A percentile compares a stretch with the other conserved stretches of the same genome.
phyloP scores from a whole-genome alignment of 2,113 vertebrate species.

The Cranoglanis bouderius region DNA sequence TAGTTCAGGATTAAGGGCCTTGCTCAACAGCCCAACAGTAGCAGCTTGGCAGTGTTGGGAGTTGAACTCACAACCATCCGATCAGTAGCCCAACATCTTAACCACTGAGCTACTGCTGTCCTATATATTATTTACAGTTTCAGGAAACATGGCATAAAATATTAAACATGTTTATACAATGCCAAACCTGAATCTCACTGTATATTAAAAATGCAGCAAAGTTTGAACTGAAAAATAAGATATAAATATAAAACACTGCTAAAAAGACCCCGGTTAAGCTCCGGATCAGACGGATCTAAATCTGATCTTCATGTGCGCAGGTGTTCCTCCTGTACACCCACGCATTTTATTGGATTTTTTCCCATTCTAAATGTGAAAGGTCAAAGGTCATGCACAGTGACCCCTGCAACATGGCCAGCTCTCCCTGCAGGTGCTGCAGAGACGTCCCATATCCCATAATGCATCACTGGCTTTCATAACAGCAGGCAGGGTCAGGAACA shows the following conservation, averaged over 20 bases:
- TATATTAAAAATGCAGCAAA: not conserved
- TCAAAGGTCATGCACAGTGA: constrained; percentile 9
- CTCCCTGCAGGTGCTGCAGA: not conserved
- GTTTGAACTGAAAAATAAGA: not conserved
- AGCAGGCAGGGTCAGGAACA: constrained; percentile 23
- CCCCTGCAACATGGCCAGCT: not conserved
- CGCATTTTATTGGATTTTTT: not conserved
- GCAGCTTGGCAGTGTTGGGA: no score
- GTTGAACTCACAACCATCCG: no score
- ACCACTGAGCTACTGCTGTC: no score
- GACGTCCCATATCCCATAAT: constrained; percentile 17
- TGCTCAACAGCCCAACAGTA: no score
- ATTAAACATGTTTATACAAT: not conserved
- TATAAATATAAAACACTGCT: not conserved
- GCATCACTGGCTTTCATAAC: constrained; percentile 21
- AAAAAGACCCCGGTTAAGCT: not conserved
- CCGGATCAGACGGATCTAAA: not conserved
- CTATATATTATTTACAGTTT: not conserved
- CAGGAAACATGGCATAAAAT: not conserved
- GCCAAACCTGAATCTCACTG: not conserved
- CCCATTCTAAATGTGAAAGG: not conserved
- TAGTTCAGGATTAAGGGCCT: no score
- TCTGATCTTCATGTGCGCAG: not conserved
- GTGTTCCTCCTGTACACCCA: not conserved
- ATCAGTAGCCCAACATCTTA: no score